phyloP scores from a whole-genome alignment of 2,888 invertebrate species.

The Cancer borealis region DNA sequence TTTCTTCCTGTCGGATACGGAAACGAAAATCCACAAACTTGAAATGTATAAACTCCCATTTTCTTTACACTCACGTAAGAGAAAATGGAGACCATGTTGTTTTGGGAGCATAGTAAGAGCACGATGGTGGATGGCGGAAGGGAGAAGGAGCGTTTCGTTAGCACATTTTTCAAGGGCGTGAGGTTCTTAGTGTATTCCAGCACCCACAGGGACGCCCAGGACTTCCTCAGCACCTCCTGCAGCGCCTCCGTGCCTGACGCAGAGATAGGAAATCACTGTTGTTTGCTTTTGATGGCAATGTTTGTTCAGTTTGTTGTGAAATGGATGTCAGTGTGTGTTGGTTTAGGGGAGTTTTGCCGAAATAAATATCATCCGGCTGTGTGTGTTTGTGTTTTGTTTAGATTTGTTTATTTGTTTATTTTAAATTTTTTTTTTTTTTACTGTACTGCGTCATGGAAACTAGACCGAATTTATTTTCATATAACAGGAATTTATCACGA shows the following conservation, averaged over 20 bases:
- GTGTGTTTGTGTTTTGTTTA: background rate
- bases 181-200: background rate
- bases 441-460: background rate
- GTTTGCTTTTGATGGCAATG: background rate
- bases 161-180: background rate
- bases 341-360: background rate
- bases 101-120: background rate
- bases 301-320: background rate
- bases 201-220: background rate
- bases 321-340: background rate
- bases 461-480: background rate
- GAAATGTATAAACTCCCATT: background rate
- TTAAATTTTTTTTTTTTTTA: background rate
- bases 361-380: background rate
- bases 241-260: background rate
- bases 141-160: background rate
- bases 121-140: background rate
- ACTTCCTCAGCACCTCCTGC: background rate
- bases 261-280: background rate
- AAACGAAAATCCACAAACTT: background rate
- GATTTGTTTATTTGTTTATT: background rate
- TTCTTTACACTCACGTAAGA: background rate
- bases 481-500: background rate
- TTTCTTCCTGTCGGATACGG: background rate
- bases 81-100: background rate